These are phyloP conservation scores for Leptocoma aspasia DNA, from an alignment of 2,113 vertebrate species.

Conservation along the genomic window DNA sequence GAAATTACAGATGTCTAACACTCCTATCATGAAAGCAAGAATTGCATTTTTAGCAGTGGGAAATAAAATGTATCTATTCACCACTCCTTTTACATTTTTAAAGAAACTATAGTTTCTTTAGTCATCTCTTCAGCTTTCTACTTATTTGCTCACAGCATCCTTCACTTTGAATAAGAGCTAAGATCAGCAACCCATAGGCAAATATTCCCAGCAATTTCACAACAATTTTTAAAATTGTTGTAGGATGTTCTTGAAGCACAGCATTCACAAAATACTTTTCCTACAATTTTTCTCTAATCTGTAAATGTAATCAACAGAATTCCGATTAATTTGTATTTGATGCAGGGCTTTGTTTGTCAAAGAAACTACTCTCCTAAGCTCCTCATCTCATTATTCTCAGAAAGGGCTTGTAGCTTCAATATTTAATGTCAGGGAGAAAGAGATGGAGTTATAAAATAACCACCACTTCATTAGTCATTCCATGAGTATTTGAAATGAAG, in stretches of 20 bases:
- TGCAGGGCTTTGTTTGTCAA: neutral
- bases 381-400: neutral
- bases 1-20: neutral
- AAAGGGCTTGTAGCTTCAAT: constrained; percentile 19
- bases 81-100: neutral
- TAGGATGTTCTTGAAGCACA: neutral
- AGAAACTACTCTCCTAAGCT: neutral
- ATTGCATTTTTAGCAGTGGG: neutral
- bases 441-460: constrained; percentile 1
- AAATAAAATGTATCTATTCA: constrained; percentile 8
- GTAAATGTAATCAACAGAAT: neutral
- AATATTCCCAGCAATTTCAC: neutral
- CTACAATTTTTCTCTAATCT: neutral
- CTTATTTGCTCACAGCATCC: neutral
- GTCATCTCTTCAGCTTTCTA: neutral
- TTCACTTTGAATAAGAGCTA: neutral
- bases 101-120: neutral
- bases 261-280: neutral
- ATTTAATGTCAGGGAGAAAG: constrained; percentile 8
- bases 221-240: neutral
- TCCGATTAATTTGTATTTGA: neutral
- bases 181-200: neutral
- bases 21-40: neutral
- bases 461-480: constrained; percentile 18
- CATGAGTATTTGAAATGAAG: neutral